Evolutionary conservation across 2,888 invertebrate species (phyloP), one percentile per base, ranked within the genome.

Genomic region (Kryphioiulus occultus): DNA sequence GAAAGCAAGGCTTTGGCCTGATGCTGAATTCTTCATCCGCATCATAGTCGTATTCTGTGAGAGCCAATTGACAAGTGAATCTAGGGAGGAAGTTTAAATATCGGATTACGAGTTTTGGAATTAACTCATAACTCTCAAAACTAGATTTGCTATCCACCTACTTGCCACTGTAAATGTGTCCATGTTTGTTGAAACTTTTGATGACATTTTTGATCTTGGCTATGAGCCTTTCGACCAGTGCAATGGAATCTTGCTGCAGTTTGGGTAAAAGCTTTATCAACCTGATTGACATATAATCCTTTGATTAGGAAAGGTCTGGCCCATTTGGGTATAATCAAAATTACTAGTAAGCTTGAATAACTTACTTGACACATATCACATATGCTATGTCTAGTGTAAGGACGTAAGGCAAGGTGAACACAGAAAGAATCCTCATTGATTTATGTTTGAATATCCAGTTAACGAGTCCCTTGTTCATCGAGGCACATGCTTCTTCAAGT

Each of bases 361-460:
- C 87, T 95, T 93, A 98, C 97, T 97, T 97, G 91, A 95, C 95
- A 89, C 96, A 94, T 89, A 96, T 96, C 88, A 96, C 97, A 91
- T 95, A 95, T 91, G 96, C 94, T 89, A 98, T 95, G 92, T 98
- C 98, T 88, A 96, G 95, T 30, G 98, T 98, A 88, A 98, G 93
- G 85, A 96, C 94, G 91, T 96, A 98, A 0, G 98, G 98, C 88
- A 98, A 93, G 87, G 96, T 95, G 88, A 97, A 92, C 44, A 97
- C 93, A 0, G 96, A 95, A 0, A 98, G 92, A 85, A 96, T 93
- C 90, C 96, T 95, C 92, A 97, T 95, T 84, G 96, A 96, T 89
- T 95, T 94, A 91, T 96, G 96, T 90, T 96, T 95, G 93, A 97
- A 96, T 89, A 98, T 93, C 96, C 97, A 98, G 92, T 97, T 97